Evolutionary conservation across 2,113 vertebrate species (phyloP).

Genomic region (Podiceps cristatus): DNA sequence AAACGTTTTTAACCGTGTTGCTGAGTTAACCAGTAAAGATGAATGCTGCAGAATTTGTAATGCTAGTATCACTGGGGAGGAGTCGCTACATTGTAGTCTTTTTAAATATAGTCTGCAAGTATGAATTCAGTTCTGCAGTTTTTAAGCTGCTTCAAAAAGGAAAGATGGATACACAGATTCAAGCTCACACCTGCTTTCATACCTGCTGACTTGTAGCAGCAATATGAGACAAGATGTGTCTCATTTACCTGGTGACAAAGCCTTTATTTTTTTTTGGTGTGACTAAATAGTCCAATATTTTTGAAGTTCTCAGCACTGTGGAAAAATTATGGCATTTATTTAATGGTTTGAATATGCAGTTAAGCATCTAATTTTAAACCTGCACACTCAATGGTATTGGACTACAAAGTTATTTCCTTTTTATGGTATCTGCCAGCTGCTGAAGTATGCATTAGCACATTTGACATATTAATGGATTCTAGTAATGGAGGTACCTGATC

Average conservation of each 20-base stretch:
- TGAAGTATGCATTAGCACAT: slow-evolving; percentile 15
- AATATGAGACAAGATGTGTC: neutral
- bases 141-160: neutral
- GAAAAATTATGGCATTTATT: slow-evolving; percentile 8
- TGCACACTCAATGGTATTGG: slow-evolving; percentile 29
- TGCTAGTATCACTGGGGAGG: fast-evolving
- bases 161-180: neutral
- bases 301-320: neutral
- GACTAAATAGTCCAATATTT: neutral
- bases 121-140: neutral
- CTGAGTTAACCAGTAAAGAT: neutral
- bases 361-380: slow-evolving; percentile 52
- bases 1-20: neutral
- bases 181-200: neutral
- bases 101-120: neutral
- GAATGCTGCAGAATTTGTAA: neutral
- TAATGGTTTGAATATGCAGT: slow-evolving; percentile 12
- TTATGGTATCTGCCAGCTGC: slow-evolving; percentile 27
- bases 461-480: slow-evolving; percentile 1
- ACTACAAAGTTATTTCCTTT: slow-evolving; percentile 29
- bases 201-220: neutral
- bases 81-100: neutral
- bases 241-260: neutral
- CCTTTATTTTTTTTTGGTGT: neutral
- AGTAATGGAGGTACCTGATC: neutral